phyloP scores from a whole-genome alignment of 2,888 invertebrate species.

The Meiosimyza platycephala region DNA sequence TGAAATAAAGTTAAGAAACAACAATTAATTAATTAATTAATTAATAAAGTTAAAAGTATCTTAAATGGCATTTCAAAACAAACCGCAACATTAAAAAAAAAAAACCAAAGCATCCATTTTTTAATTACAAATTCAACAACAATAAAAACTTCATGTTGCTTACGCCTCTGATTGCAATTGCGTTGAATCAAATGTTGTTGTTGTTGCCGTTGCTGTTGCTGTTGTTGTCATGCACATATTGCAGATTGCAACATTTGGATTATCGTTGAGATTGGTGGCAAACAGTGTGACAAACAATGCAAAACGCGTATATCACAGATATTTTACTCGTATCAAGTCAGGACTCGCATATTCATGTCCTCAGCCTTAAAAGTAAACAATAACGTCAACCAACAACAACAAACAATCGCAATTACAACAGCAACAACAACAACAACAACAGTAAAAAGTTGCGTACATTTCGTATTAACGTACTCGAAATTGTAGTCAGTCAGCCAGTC shows the following conservation, averaged over 20 bases:
- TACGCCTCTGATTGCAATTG: background rate
- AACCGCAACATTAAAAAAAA: constrained; percentile 20
- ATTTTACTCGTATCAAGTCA: background rate
- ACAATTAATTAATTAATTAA: constrained; percentile 23
- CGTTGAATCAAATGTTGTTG: constrained; percentile 11
- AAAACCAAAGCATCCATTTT: background rate
- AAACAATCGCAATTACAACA: background rate
- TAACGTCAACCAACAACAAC: constrained; percentile 15
- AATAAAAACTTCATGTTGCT: constrained; percentile 8
- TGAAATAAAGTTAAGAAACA: background rate
- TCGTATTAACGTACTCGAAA: constrained; percentile 4
- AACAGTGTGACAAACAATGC: constrained; percentile 1
- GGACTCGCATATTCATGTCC: constrained; percentile 2
- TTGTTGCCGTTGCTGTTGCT: constrained; percentile 3
- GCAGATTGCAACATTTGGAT: constrained; percentile 26
- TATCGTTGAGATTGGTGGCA: constrained; percentile 10
- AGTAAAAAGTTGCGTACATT: constrained; percentile 13
- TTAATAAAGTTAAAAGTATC: background rate
- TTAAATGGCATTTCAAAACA: constrained; percentile 12
- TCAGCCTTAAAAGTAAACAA: constrained; percentile 16
- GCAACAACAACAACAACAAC: background rate
- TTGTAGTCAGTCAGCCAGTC: constrained; percentile 11
- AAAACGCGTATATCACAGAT: background rate
- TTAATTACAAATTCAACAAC: constrained; percentile 17
- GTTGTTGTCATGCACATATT: constrained; percentile 2